Evolutionary conservation across 2,113 vertebrate species (phyloP), one percentile per base, ranked within the genome.

Genomic region (Hippopotamus amphibius): DNA sequence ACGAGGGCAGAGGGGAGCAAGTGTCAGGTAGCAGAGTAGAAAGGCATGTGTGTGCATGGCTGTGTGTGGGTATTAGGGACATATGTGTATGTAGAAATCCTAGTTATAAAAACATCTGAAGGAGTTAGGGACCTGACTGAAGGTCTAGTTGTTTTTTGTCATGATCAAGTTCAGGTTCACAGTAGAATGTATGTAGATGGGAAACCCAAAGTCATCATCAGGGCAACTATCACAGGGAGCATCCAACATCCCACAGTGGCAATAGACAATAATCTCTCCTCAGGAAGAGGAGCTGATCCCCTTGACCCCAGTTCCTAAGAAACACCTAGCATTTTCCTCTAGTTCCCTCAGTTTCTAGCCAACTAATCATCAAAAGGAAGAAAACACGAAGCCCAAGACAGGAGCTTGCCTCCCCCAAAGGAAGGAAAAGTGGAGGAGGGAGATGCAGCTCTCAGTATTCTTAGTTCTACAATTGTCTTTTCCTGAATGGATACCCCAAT

Each of bases 401-500:
- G 5, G 19, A 57, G 19, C 19, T 57, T 57, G 6, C 21, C 55
- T 57, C 55, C 7, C 55, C 55, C 7, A 57, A 57, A 41, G 81
- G n/a, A 71, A 63, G 68, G 48, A 57, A 21, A 57, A 48, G 24
- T 41, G 0, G 22, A 65, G 81, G 55, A 94, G 19, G 91, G 88
- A 93, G 99, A 99, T 0, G 99, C 99, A 57, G 99, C 99, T 99
- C 98, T 99, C 99, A 95, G 99, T 99, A 88, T 99, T 97, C 99
- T 98, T 94, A 99, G 99, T 93, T 99, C 99, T 90, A 99, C 99
- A 97, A 99, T 99, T 6, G 99, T 99, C 98, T 99, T 99, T 98
- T 99, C 99, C 99, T 99, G 99, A 99, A 99, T 99, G 77, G 99
- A 99, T 76, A 99, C 99, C 0, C 99, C 99, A 48, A 99, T 99